phyloP scores from a whole-genome alignment of 2,888 invertebrate genomes.

The Xanthorhoe spadicearia region DNA sequence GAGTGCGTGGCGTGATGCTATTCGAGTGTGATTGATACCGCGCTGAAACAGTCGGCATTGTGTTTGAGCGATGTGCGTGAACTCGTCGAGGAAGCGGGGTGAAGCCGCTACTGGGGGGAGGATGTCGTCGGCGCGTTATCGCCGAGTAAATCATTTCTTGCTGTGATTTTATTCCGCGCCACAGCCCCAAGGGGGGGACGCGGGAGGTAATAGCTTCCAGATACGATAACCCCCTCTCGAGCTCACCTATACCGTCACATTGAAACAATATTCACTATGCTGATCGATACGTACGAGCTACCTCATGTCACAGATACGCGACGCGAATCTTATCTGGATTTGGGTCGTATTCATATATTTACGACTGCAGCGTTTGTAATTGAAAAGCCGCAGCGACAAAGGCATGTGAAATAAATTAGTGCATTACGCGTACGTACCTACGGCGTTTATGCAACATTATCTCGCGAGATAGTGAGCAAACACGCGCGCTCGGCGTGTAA shows the following conservation, averaged over 20 bases:
- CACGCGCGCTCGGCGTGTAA: constrained; percentile 69
- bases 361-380: constrained; percentile 57
- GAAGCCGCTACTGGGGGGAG: constrained; percentile 47
- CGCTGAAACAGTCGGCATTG: constrained; percentile 57
- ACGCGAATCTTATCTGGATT: constrained; percentile 36
- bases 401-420: constrained; percentile 65
- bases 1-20: constrained; percentile 45
- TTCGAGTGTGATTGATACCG: constrained; percentile 55
- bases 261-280: constrained; percentile 76
- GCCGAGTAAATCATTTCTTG: constrained; percentile 75
- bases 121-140: constrained; percentile 63
- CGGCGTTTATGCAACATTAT: constrained; percentile 77
- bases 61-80: constrained; percentile 67
- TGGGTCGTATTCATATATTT: constrained; percentile 41
- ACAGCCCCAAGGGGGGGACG: constrained; percentile 59
- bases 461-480: constrained; percentile 75
- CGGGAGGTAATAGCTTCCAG: constrained; percentile 72
- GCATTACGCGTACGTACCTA: constrained; percentile 52
- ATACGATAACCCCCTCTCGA: constrained; percentile 60
- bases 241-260: constrained; percentile 69
- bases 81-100: constrained; percentile 60
- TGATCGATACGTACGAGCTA: constrained; percentile 64
- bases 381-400: constrained; percentile 63
- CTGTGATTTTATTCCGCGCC: constrained; percentile 76
- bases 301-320: constrained; percentile 63